Conservation (phyloP, 2,113 vertebrate genomes). For the Grantiella picta region DNA sequence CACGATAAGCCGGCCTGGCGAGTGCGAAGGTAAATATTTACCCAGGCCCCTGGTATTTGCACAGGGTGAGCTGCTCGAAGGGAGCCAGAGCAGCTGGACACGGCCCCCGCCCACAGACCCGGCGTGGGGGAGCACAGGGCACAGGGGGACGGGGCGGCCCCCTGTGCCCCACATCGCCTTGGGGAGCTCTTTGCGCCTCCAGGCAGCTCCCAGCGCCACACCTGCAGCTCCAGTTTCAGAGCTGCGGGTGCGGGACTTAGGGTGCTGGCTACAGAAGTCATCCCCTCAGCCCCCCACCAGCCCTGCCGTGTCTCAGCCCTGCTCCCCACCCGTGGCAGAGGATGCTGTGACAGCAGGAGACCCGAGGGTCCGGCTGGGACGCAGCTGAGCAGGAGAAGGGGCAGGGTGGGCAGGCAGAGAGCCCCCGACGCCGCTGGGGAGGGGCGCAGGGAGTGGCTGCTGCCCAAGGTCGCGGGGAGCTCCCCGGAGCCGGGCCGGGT, state of each 20-base stretch:
- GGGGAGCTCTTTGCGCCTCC: background rate
- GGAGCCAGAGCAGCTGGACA: background rate
- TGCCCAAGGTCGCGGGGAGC: background rate
- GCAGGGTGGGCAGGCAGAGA: background rate
- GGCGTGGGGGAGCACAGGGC: background rate
- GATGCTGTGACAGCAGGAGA: background rate
- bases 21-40: constrained; percentile 37
- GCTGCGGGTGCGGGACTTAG: background rate
- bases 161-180: accelerated
- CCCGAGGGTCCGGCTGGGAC: accelerated
- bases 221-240: background rate
- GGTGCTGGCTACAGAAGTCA: accelerated
- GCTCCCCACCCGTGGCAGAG: background rate
- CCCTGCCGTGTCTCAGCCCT: accelerated
- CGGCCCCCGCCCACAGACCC: background rate
- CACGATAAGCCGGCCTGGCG: background rate
- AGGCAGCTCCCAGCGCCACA: accelerated
- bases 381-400: accelerated
- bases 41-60: constrained; percentile 40
- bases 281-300: background rate
- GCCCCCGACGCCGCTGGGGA: accelerated
- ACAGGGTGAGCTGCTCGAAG: background rate
- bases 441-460: background rate
- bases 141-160: too few species aligned
- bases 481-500: background rate